A percentile compares a stretch with the other conserved stretches of the same genome.
Conservation (phyloP, 1,140 invertebrate species). For the Brachionus plicatilis region DNA sequence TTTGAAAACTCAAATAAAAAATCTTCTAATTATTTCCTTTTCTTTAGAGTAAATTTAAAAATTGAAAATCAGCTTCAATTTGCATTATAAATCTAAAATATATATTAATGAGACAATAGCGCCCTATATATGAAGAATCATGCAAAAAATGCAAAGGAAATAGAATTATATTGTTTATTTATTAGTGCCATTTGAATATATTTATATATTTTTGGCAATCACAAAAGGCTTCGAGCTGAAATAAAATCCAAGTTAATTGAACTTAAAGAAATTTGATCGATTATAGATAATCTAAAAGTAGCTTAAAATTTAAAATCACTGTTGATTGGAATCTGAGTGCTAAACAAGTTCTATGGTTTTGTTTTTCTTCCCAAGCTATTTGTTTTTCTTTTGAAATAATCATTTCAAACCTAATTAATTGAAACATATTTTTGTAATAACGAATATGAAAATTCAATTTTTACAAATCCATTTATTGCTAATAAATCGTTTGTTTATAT, state of each 20-base stretch:
- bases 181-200: neutral
- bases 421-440: conserved; percentile 38
- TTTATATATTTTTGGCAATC: neutral
- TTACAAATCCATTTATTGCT: neutral
- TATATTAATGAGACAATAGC: neutral
- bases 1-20: neutral
- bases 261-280: neutral
- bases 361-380: neutral
- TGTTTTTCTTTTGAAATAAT: conserved; percentile 20
- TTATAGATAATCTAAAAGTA: neutral
- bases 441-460: neutral
- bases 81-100: neutral
- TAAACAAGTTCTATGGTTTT: neutral
- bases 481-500: conserved; percentile 26
- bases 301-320: neutral
- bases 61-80: neutral
- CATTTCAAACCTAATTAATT: conserved; percentile 34
- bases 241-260: neutral
- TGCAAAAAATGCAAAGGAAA: neutral
- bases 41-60: neutral
- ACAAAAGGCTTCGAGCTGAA: neutral
- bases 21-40: neutral
- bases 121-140: neutral
- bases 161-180: neutral
- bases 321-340: neutral